Evolutionary conservation across 1,140 invertebrate genomes (phyloP).

Genomic region (Drosophila athabasca): DNA sequence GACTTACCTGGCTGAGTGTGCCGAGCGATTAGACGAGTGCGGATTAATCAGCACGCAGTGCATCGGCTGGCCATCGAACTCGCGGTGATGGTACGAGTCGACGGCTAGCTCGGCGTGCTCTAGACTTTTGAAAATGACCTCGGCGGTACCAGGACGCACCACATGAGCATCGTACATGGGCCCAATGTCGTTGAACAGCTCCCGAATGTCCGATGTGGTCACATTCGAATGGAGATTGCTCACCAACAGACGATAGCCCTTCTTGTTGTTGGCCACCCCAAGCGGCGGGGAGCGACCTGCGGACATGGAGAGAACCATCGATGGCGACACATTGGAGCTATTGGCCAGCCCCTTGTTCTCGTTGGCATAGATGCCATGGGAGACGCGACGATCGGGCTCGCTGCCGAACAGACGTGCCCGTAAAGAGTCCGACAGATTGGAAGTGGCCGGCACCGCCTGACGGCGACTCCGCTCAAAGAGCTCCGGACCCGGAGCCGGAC

Average conservation of each 20-base stretch:
- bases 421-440: conserved; percentile 77
- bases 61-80: conserved; percentile 94
- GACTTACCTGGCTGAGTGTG: conserved; percentile 83
- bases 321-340: not conserved
- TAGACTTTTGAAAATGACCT: conserved; percentile 93
- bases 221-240: conserved; percentile 94
- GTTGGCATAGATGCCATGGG: conserved; percentile 84
- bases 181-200: conserved; percentile 96
- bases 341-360: conserved; percentile 66
- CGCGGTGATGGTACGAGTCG: conserved; percentile 95
- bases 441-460: conserved; percentile 48
- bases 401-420: conserved; percentile 69
- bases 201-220: conserved; percentile 95
- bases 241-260: conserved; percentile 91
- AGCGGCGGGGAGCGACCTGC: conserved; percentile 75
- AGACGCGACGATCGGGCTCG: conserved; percentile 83
- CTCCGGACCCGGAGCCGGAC: conserved; percentile 27
- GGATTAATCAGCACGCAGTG: conserved; percentile 91
- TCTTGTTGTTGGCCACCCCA: conserved; percentile 50
- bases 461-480: conserved; percentile 59
- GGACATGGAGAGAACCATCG: conserved; percentile 47
- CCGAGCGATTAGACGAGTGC: conserved; percentile 86
- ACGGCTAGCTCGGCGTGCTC: conserved; percentile 94
- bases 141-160: conserved; percentile 93
- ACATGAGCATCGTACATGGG: conserved; percentile 92